A percentile compares a stretch with the other conserved stretches of the same genome.
Evolutionary conservation across 2,797 vertebrate genomes (phyloP).

Genomic region (Liparis tanakae): DNA sequence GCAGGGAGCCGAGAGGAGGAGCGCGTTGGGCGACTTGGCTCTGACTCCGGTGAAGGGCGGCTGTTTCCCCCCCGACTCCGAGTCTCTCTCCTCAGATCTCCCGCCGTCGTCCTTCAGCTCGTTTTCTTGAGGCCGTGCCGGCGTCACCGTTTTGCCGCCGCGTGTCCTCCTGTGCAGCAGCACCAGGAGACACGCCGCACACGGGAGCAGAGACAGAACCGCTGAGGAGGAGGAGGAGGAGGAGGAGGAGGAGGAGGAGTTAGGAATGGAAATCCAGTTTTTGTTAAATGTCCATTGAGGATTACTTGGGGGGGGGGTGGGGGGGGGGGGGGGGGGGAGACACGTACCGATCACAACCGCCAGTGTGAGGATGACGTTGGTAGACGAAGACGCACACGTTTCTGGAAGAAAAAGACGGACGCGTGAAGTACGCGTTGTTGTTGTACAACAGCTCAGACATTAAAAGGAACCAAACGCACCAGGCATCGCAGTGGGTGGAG

Average conservation of each 20-base stretch:
- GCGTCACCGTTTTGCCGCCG: slow-evolving; percentile 63
- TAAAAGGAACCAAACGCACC: slow-evolving; percentile 9
- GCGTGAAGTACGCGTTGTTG: not conserved
- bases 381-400: not conserved
- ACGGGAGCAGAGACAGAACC: slow-evolving; percentile 68
- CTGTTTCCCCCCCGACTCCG: slow-evolving; percentile 15
- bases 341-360: slow-evolving; percentile 65
- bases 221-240: slow-evolving; percentile 55
- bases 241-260: too few species aligned
- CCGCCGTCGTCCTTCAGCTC: not conserved
- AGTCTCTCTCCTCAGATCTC: not conserved
- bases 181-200: slow-evolving; percentile 58
- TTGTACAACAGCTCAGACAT: not conserved
- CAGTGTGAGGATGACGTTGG: slow-evolving; percentile 9
- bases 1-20: slow-evolving; percentile 58
- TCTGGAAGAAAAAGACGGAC: slow-evolving; percentile 18
- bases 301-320: too few species aligned
- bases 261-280: not conserved
- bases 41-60: slow-evolving; percentile 36
- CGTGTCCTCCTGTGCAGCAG: slow-evolving; percentile 67
- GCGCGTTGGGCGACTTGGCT: slow-evolving; percentile 79
- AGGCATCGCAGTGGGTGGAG: not conserved
- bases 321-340: too few species aligned
- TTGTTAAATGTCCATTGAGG: too few species aligned
- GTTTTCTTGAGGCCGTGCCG: slow-evolving; percentile 19